Base-by-base conservation (phyloP, 2,113 vertebrate genomes). In the Chionodraco myersi region DNA sequence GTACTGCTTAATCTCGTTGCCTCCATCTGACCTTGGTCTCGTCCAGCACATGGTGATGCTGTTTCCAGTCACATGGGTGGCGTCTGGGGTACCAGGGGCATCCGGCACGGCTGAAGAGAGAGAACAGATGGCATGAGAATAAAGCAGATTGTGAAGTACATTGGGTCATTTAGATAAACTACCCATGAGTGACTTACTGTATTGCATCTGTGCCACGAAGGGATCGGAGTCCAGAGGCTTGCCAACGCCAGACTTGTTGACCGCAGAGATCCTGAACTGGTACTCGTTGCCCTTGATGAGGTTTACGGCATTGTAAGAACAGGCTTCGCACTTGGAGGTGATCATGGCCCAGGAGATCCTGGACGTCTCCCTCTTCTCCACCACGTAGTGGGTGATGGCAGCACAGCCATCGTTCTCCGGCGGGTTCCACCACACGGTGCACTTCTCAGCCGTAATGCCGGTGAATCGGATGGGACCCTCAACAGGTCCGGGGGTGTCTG, bases 301-400 rank as follows among this genome's bases (percentile, higher is more conserved):
- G 90, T 97, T 99, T 61, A 94, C 94, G 75, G 96, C 96, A 5
- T 95, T 96, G 79, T 95, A 98, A 82, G 96, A 98, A 83, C 95
- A 98, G 47, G 96, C 96, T 95, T 99, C 97, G 88, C 97, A 98
- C 58, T 97, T 96, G 83, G 98, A 97, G 73, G 96, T 96, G 85
- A 98, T 95, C 81, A 96, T 90, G 47, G 98, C 97, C 98, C 98
- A 99, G 63, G 98, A 94, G 87, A 99, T 96, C 86, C 98, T 95
- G 84, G 97, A 99, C 3, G 98, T 99, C 91, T 99, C 98, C 82
- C 98, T 96, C 90, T 99, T 99, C 93, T 99, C 98, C 92, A 99
- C 96, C 59, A 97, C 80, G 65, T 99, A 99, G 91, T 97, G 95
- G 63, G 93, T 96, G 83, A 99, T 85, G 10, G 94, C 94, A 81